Conservation (phyloP, 2,113 vertebrate genomes). For the Neodon shergylaensis region DNA sequence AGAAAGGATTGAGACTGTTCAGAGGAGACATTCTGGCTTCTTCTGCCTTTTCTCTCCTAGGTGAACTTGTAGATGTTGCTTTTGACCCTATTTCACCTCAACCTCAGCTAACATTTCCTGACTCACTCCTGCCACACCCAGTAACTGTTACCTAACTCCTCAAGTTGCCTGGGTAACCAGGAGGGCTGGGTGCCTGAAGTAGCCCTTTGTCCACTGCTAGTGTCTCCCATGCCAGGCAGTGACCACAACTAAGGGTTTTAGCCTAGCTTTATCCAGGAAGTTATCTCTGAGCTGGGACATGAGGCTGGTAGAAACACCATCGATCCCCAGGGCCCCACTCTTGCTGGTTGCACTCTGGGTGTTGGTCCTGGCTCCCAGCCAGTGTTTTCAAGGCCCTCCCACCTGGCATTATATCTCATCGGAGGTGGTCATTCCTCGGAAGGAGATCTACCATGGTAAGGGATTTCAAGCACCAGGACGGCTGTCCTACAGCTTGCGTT, state of each 20-base stretch:
- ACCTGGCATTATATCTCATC: conserved; percentile 13
- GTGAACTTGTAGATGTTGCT: background rate
- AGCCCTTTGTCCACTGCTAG: background rate
- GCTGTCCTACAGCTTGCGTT: conserved; percentile 72
- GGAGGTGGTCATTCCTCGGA: conserved; percentile 71
- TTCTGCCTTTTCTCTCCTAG: background rate
- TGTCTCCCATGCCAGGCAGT: background rate
- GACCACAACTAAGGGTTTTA: background rate
- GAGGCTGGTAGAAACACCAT: fast-evolving
- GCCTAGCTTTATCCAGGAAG: background rate
- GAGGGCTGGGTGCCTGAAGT: background rate
- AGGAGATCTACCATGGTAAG: background rate
- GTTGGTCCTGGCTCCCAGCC: background rate
- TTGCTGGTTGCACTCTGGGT: conserved; percentile 49
- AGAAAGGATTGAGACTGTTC: too few relatives aligned
- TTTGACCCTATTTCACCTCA: fast-evolving
- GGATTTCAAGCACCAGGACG: fast-evolving
- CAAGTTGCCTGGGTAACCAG: background rate
- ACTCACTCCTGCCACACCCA: background rate
- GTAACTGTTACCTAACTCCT: background rate
- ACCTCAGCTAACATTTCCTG: background rate
- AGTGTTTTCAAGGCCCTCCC: fast-evolving
- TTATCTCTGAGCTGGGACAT: too few relatives aligned
- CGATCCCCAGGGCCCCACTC: fast-evolving
- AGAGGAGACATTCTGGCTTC: background rate